These are phyloP conservation scores for Venturia canescens DNA, from an alignment of 1,140 invertebrate genomes.

Conservation along the genomic window DNA sequence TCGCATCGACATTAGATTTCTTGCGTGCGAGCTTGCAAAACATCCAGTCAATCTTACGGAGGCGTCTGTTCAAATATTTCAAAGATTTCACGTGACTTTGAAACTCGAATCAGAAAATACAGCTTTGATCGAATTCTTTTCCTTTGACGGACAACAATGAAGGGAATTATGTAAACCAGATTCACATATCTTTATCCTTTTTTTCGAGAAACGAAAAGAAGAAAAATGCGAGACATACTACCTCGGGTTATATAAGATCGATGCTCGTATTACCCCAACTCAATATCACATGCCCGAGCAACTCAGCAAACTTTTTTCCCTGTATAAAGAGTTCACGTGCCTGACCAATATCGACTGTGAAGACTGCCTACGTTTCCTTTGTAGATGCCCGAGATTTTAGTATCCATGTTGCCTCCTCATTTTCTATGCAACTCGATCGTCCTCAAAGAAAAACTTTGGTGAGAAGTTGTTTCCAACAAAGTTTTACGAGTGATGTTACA, in stretches of 20 bases:
- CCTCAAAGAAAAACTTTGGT: background rate
- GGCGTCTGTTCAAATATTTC: background rate
- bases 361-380: background rate
- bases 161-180: background rate
- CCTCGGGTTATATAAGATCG: background rate
- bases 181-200: background rate
- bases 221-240: background rate
- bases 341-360: background rate
- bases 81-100: background rate
- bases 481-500: slow-evolving; percentile 1
- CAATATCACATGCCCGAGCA: background rate
- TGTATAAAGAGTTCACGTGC: background rate
- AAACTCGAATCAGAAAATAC: background rate
- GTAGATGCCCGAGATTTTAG: background rate
- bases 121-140: background rate
- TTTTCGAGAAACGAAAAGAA: background rate
- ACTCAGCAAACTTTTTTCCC: background rate
- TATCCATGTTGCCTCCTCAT: background rate
- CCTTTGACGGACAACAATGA: background rate
- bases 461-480: background rate
- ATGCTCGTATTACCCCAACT: background rate
- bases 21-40: background rate
- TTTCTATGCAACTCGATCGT: background rate
- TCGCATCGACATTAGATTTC: slow-evolving; percentile 3
- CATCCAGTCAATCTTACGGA: background rate